Evolutionary conservation across 2,888 invertebrate genomes (phyloP).

Genomic region (Odontomyia ornata): DNA sequence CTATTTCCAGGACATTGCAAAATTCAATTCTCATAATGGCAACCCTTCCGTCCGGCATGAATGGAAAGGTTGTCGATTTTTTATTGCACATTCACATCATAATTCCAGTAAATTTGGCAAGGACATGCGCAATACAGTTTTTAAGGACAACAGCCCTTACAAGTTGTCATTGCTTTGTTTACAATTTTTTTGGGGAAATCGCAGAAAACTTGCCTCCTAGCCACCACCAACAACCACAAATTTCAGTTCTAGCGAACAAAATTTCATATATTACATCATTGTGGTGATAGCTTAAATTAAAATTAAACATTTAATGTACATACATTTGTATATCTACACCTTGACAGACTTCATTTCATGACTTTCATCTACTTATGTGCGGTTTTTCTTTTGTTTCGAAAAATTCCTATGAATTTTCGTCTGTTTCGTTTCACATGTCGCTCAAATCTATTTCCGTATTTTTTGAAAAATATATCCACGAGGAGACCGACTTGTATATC

Average conservation of each 20-base stretch:
- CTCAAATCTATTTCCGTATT: conserved; percentile 36
- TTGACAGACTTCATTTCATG: not conserved
- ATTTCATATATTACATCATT: no score
- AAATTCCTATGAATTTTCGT: conserved; percentile 1
- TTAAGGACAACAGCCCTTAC: conserved; percentile 17
- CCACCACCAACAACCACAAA: no score
- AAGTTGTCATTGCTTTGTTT: conserved; percentile 27
- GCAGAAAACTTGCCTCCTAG: no score
- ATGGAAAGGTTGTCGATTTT: not conserved
- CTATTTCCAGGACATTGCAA: no score
- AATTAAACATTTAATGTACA: no score
- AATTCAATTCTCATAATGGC: not conserved
- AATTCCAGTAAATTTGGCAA: not conserved
- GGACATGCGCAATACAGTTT: conserved; percentile 4
- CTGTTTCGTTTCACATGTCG: conserved; percentile 15
- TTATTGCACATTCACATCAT: not conserved
- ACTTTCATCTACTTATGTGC: not conserved
- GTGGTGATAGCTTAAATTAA: no score
- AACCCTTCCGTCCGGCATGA: not conserved
- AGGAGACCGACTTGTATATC: no score
- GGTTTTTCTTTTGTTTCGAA: not conserved
- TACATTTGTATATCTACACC: no score
- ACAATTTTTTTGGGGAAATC: not conserved
- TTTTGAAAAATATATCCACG: not conserved
- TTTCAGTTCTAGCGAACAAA: no score